Evolutionary conservation across 2,888 invertebrate species (phyloP), one percentile per base, ranked within the genome.

Genomic region (Shargacucullia verbasci): DNA sequence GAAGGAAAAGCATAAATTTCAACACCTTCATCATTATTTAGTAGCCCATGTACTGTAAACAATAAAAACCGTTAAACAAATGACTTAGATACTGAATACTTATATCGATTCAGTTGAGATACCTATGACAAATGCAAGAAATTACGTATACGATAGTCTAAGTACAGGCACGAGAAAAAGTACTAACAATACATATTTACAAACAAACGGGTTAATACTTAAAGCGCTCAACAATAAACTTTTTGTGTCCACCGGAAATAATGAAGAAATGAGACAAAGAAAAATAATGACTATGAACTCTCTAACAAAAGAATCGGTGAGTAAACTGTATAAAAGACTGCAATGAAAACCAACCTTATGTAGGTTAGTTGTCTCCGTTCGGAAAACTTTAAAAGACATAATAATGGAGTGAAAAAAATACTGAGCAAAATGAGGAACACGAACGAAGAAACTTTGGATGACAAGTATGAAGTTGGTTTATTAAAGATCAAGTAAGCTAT

Each of bases 241-340:
- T 70, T 74, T 71, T 70, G 57, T 70, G 66, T 74, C 71, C 71
- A 54, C 48, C 72, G 76, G 72, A 71, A 58, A 71, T 71, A 71
- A 71, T 71, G 72, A 75, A 71, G 54, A 43, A 71, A 67, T 50
- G 58, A 62, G 35, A 68, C 73, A 62, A 62, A 75, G 62, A 72
- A 59, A 67, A 68, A 72, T 76, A 75, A 72, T 75, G 62, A 72
- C 58, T 59, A 59, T 59, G 73, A 57, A 67, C 58, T 50, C 40
- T 13, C 47, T 50, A 61, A 72, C 73, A 59, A 66, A 75, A 67
- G 76, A 72, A 72, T 71, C 73, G 52, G 58, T 46, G 52, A 70
- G 74, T 44, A 70, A 70, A 70, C 70, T 53, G 72, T 49, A 75
- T 66, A 63, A 53, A 57, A 57, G 49, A 48, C 40, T 39, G 45